These are phyloP conservation scores for Gasterosteus aculeatus DNA, from an alignment of 2,113 vertebrate genomes.

Conservation along the genomic window DNA sequence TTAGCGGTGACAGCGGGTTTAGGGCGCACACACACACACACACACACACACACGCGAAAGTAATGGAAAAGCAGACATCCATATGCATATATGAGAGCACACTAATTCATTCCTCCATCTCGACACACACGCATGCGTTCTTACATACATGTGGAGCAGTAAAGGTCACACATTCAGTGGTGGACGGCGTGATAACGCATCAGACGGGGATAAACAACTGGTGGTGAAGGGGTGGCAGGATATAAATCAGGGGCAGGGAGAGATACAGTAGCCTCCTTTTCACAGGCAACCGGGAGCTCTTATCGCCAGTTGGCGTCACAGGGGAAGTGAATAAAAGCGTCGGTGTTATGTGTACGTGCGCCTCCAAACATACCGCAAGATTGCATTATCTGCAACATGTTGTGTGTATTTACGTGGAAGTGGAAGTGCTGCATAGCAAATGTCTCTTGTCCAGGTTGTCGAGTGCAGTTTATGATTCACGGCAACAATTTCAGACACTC, in stretches of 20 bases:
- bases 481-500: constrained; percentile 19
- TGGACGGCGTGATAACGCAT: constrained; percentile 60
- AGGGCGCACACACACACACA: not conserved
- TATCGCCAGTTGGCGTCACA: constrained; percentile 65
- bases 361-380: constrained; percentile 25
- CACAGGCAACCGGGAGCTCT: constrained; percentile 48
- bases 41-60: not conserved
- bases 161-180: constrained; percentile 69
- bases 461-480: constrained; percentile 21
- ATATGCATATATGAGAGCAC: not conserved
- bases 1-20: constrained; percentile 69
- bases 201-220: constrained; percentile 63
- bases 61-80: not conserved
- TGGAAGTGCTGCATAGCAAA: constrained; percentile 8
- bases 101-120: constrained; percentile 6
- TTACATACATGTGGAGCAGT: constrained; percentile 56
- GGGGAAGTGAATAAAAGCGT: constrained; percentile 49
- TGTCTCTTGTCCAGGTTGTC: constrained; percentile 3
- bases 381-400: constrained; percentile 53
- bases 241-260: constrained; percentile 68
- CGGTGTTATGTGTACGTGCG: not conserved
- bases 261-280: constrained; percentile 36
- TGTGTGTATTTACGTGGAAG: constrained; percentile 16
- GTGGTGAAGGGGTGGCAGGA: constrained; percentile 48
- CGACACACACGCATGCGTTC: not conserved